Evolutionary conservation across 2,888 invertebrate genomes (phyloP), one percentile per base, ranked within the genome.

Genomic region (Ochlodes sylvanus): DNA sequence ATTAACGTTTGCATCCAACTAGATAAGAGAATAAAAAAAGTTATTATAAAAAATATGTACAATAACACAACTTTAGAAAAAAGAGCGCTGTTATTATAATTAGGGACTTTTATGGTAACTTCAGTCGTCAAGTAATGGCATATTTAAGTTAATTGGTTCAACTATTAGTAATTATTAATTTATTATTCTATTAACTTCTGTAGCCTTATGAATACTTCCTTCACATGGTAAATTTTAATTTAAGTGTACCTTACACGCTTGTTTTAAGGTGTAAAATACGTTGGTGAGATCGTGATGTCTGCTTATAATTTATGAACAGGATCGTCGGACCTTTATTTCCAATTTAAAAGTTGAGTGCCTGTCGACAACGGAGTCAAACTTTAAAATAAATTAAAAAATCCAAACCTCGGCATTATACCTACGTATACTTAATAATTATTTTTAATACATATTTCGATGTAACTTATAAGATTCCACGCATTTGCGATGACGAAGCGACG

Each of bases 161-260:
- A 60, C 27, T 14, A 44, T 44, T n/a, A n/a, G n/a, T n/a, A n/a
- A 15, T 44, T 60, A 44, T 42, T 42, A 17, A 41, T 58, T 44
- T 32, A 60, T 60, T 44, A 60, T 42, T 60, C 44, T 60, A 58
- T 44, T 44, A 44, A 60, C 15, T 44, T 60, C 42, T 58, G n/a
- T 21, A 27, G n/a, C 44, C 60, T 60, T 44, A 44, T 60, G 60
- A 44, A 44, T 60, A 60, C 44, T 60, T 60, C 60, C 44, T 60
- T 60, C 7, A 12, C 10, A 21, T n/a, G 44, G n/a, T 47, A n/a
- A 44, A 42, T 7, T 32, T 15, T 44, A 42, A 27, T 44, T 3
- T 15, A 47, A 44, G 10, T 44, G 9, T 27, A 27, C n/a, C 42
- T 42, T 60, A 44, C 27, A 1, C 12, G 5, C 21, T 21, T 60